Evolutionary conservation across 2,113 vertebrate species (phyloP), one percentile per base, ranked within the genome.

Genomic region (Tylochromis polylepis): DNA sequence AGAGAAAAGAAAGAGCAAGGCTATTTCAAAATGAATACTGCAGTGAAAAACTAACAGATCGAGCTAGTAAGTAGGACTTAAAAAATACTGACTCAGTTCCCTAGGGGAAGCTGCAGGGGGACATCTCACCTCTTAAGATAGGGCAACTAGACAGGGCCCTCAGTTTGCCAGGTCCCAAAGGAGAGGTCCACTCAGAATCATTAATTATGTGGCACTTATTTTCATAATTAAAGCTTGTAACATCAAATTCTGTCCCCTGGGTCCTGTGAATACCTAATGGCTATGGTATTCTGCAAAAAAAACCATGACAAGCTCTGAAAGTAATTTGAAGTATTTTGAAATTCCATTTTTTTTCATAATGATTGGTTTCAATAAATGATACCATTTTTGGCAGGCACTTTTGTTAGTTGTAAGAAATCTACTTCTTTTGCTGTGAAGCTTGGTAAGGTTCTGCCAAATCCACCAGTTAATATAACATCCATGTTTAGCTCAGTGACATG

Each of bases 141-240:
- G 90, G 83, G 14, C 16, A 80, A 85, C 79, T 84, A 79, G 70
- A 83, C 85, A 11, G n/a, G 62, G 57, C 81, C 87, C 56, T 80
- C 16, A 70, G 85, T 67, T 65, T 67, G 4, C 5, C 2, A 46
- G 27, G 11, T 87, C 62, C 78, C 81, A 36, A n/a, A 79, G 53
- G 80, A 27, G 70, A 84, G 83, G 79, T 87, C 81, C 59, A 81
- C 81, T 87, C 51, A 81, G 82, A 91, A 86, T 93, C 49, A 92
- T 91, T 88, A 81, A 90, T 86, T 85, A 87, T 51, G 51, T 79
- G 81, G 79, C 75, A 87, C 38, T 56, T 86, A 88, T 90, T 91
- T 91, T 88, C 59, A 90, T 91, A 92, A 93, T 91, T 88, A 92
- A 86, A 89, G 70, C 62, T 81, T 81, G 77, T 85, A 79, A 91